Conservation (phyloP, 1,140 invertebrate species). For the Heliconius eleuchia region DNA sequence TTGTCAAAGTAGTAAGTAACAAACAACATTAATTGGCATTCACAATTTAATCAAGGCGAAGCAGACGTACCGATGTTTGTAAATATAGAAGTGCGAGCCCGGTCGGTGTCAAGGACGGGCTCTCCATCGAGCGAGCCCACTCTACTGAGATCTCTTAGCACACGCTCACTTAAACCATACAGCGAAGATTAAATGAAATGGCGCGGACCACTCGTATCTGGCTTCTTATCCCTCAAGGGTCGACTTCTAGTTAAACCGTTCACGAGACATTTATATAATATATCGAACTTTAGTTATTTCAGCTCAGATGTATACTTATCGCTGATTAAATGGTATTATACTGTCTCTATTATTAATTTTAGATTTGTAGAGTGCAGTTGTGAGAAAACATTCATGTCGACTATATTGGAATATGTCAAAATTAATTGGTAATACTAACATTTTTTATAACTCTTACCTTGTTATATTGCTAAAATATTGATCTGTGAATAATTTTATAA, state of each 20-base stretch:
- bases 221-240: slow-evolving; percentile 33
- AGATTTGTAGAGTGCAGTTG: not conserved
- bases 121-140: slow-evolving; percentile 37
- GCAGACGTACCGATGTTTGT: slow-evolving; percentile 32
- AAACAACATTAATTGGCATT: not conserved
- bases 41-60: slow-evolving; percentile 20
- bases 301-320: slow-evolving; percentile 29
- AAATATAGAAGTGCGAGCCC: slow-evolving; percentile 33
- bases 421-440: slow-evolving; percentile 28
- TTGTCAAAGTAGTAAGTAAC: not conserved
- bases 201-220: slow-evolving; percentile 38
- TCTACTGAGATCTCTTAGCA: slow-evolving; percentile 39
- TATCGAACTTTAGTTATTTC: slow-evolving; percentile 19
- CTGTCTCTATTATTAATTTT: not conserved
- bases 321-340: slow-evolving; percentile 13
- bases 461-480: not conserved
- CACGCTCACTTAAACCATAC: slow-evolving; percentile 35
- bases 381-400: slow-evolving; percentile 29
- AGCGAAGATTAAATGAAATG: slow-evolving; percentile 33
- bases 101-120: slow-evolving; percentile 44
- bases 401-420: slow-evolving; percentile 35
- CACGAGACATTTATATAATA: slow-evolving; percentile 36
- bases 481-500: not conserved
- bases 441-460: not conserved
- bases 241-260: slow-evolving; percentile 33